phyloP scores from a whole-genome alignment of 2,888 invertebrate species.

The Onthophagus sagittarius region DNA sequence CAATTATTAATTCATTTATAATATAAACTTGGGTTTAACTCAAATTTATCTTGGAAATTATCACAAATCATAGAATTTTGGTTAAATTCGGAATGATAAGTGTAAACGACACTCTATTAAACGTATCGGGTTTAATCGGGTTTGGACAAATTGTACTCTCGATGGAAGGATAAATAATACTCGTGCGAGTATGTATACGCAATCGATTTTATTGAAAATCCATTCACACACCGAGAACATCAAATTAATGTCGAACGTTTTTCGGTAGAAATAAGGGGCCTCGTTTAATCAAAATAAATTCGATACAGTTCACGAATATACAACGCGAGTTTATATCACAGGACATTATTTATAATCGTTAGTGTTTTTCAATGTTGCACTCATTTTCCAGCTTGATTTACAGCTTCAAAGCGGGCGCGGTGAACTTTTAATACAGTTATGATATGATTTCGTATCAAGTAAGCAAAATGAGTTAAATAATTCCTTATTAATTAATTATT shows the following conservation, averaged over 20 bases:
- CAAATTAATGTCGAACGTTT: neutral
- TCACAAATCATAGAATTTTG: too few species aligned
- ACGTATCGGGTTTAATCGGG: neutral
- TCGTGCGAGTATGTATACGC: neutral
- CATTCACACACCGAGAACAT: neutral
- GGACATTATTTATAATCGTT: slow-evolving; percentile 14
- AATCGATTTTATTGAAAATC: neutral
- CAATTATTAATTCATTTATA: neutral
- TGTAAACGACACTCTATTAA: neutral
- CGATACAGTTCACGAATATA: slow-evolving; percentile 19
- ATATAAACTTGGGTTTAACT: too few species aligned
- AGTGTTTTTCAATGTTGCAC: neutral
- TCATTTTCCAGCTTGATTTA: neutral
- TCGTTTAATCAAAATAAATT: slow-evolving; percentile 14
- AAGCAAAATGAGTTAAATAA: neutral
- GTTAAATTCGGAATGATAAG: too few species aligned
- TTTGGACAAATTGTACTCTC: neutral
- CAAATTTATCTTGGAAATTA: too few species aligned
- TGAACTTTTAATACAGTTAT: neutral
- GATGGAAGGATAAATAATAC: neutral
- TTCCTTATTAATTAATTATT: too few species aligned
- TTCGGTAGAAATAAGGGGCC: neutral
- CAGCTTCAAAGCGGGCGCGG: neutral
- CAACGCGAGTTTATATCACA: slow-evolving; percentile 20
- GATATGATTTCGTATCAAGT: neutral